These are phyloP conservation scores for Pseudoips prasinana DNA, from an alignment of 2,888 invertebrate species.

Conservation along the genomic window DNA sequence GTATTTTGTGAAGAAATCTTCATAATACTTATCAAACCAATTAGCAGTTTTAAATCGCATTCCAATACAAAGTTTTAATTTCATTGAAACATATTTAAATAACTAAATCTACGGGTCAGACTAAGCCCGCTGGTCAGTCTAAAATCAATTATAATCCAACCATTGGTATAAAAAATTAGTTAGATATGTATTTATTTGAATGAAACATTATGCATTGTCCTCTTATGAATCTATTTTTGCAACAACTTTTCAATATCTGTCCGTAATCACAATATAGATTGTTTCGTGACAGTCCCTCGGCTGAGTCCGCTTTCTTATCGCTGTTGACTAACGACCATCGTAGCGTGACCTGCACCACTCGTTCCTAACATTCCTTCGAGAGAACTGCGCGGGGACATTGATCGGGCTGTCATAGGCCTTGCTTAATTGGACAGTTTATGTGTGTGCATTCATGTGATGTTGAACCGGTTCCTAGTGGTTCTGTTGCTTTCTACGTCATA, in stretches of 20 bases:
- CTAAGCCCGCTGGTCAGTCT: no score
- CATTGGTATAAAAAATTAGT: no score
- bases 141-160: no score
- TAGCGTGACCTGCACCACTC: conserved; percentile 52
- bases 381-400: conserved; percentile 51
- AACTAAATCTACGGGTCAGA: no score
- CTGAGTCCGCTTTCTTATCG: conserved; percentile 72
- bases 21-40: no score
- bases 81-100: no score
- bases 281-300: conserved; percentile 60
- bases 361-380: conserved; percentile 38
- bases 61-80: no score
- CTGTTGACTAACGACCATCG: conserved; percentile 57
- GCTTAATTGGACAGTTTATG: conserved; percentile 69
- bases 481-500: conserved; percentile 74
- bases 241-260: conserved; percentile 32
- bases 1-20: no score
- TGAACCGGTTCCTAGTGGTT: conserved; percentile 69
- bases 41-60: no score
- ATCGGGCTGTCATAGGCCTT: conserved; percentile 66
- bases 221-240: conserved; percentile 27
- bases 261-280: conserved; percentile 56
- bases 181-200: conserved; percentile 15
- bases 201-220: background rate
- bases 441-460: conserved; percentile 71